Base-by-base conservation (phyloP, 2,888 invertebrate species). In the Digitonthophagus gazella region DNA sequence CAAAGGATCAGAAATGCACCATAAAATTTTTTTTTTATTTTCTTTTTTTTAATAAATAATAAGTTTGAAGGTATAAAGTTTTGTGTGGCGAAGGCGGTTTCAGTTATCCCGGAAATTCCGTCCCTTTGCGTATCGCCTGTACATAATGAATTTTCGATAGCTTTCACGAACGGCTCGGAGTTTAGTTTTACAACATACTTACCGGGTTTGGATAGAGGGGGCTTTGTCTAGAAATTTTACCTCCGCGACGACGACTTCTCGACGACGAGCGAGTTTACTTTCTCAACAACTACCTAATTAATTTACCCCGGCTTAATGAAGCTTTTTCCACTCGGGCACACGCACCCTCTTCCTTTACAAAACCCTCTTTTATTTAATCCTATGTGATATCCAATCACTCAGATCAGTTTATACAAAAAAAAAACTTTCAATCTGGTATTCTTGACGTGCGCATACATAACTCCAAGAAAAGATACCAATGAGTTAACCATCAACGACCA, bases 381-480 rank as follows among this genome's bases (percentile, higher is more conserved):
- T 8, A 44, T 11, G 11, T 11, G 28, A 44, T 11, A 44, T 11
- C 28, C 6, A 44, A 44, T 44, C 28, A n/a, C n/a, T n/a, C n/a
- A n/a, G n/a, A n/a, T n/a, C n/a, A n/a, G n/a, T n/a, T n/a, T n/a
- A n/a, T n/a, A n/a, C n/a, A n/a, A n/a, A n/a, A n/a, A n/a, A n/a
- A n/a, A n/a, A n/a, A n/a, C n/a, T n/a, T n/a, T n/a, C n/a, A n/a
- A n/a, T n/a, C n/a, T n/a, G 70, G n/a, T 63, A 70, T 5, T 66
- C 18, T 15, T 68, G 68, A n/a, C 68, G 56, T n/a, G 70, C 71
- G 22, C 71, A 71, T 19, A 69, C 71, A n/a, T 65, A 64, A 56
- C 71, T 68, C 70, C 70, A 70, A 28, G 70, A 70, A 15, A 70
- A 68, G 15, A 70, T 58, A 57, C 70, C 70, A 22, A 68, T 58